These are phyloP conservation scores for Patella vulgata DNA, from an alignment of 1,140 invertebrate genomes.

Conservation along the genomic window DNA sequence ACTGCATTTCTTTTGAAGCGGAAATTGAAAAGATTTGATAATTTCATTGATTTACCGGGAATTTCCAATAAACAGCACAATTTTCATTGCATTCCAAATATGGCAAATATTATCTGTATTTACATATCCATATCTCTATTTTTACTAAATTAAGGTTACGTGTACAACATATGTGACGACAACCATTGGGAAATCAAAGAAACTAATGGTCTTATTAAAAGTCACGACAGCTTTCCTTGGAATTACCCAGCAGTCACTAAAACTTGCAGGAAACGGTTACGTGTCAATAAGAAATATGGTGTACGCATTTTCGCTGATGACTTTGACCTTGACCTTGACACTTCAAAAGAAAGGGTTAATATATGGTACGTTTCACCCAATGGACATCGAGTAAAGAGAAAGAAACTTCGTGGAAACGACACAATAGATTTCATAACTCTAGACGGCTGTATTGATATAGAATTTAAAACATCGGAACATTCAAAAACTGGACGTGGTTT, in stretches of 20 bases:
- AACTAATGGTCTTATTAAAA: constrained; percentile 9
- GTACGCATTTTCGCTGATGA: constrained; percentile 16
- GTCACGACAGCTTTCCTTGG: constrained; percentile 19
- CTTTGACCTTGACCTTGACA: constrained; percentile 16
- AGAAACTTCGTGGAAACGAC: constrained; percentile 2
- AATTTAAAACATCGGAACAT: constrained; percentile 5
- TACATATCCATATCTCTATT: no score
- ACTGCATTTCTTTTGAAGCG: no score
- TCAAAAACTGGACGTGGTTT: constrained; percentile 5
- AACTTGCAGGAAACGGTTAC: constrained; percentile 15
- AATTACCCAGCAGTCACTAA: constrained; percentile 2
- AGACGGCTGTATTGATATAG: constrained; percentile 16
- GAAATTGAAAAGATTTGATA: no score
- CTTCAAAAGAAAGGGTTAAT: constrained; percentile 7
- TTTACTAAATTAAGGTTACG: no score
- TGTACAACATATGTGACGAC: constrained; percentile 15
- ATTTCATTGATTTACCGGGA: no score
- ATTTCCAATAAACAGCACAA: no score
- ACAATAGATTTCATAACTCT: not conserved
- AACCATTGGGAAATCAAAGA: not conserved
- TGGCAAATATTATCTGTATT: no score
- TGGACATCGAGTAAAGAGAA: not conserved
- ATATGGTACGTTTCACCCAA: constrained; percentile 8
- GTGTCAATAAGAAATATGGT: constrained; percentile 16
- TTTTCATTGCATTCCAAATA: no score